Conservation (phyloP, 2,113 vertebrate genomes). For the Oceanodroma tethys region DNA sequence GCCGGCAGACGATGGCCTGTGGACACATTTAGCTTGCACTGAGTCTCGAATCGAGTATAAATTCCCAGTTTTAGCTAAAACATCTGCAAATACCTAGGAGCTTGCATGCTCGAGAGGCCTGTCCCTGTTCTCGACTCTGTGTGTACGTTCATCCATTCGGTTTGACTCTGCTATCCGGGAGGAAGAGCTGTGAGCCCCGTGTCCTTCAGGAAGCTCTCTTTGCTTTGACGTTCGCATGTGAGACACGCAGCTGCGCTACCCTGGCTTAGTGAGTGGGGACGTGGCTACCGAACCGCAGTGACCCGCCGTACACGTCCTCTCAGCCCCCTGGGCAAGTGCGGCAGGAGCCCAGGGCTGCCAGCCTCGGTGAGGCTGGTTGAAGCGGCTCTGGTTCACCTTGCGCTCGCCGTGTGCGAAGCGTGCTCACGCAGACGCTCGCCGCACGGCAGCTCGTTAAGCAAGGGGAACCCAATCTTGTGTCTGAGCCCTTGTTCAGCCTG, state of each 20-base stretch:
- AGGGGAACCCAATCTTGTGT: neutral
- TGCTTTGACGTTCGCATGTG: accelerated
- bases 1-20: neutral
- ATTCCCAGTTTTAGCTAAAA: neutral
- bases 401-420: accelerated
- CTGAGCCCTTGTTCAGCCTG: neutral
- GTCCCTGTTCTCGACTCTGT: neutral
- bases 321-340: neutral
- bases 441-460: accelerated
- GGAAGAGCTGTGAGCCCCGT: neutral
- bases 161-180: neutral
- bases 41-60: neutral
- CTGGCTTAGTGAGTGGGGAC: accelerated
- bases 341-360: accelerated
- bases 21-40: neutral
- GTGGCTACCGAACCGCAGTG: accelerated
- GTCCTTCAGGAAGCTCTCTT: neutral
- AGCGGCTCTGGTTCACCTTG: neutral
- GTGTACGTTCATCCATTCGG: accelerated
- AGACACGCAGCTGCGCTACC: accelerated
- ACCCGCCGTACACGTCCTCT: accelerated
- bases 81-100: neutral
- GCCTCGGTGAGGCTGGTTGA: accelerated
- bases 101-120: accelerated
- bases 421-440: accelerated